Evolutionary conservation across 2,797 vertebrate genomes (phyloP).

Genomic region (Lophotriccus pileatus): DNA sequence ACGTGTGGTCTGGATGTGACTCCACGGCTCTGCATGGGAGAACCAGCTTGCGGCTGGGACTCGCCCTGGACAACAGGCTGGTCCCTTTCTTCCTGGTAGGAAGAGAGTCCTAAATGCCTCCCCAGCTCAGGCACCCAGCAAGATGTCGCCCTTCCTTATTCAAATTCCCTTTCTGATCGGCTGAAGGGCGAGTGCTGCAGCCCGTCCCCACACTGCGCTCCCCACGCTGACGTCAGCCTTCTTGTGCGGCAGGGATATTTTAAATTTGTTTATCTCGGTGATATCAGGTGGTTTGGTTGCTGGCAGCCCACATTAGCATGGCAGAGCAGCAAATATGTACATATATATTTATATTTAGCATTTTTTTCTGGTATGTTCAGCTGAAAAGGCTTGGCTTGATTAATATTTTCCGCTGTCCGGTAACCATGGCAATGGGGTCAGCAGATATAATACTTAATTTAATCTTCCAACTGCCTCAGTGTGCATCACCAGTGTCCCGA

Average conservation of each 20-base stretch:
- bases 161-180: not conserved
- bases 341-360: constrained; percentile 80
- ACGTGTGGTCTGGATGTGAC: rapidly evolving
- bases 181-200: constrained; percentile 7
- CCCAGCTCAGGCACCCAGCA: not conserved
- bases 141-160: not conserved
- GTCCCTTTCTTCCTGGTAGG: not conserved
- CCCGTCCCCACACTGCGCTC: not conserved
- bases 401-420: constrained; percentile 98
- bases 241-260: constrained; percentile 27
- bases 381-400: constrained; percentile 90
- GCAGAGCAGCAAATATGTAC: constrained; percentile 58
- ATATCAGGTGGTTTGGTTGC: constrained; percentile 46
- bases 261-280: constrained; percentile 56
- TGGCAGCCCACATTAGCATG: constrained; percentile 54
- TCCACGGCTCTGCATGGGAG: rapidly evolving
- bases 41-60: rapidly evolving
- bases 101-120: not conserved
- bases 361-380: constrained; percentile 76
- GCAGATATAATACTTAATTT: constrained; percentile 99
- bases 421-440: constrained; percentile 99
- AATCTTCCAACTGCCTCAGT: constrained; percentile 98
- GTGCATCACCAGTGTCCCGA: constrained; percentile 92
- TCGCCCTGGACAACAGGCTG: not conserved
- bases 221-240: constrained; percentile 22